These are phyloP conservation scores for Microcebus griseorufus DNA, from an alignment of 2,113 vertebrate species.

Conservation along the genomic window DNA sequence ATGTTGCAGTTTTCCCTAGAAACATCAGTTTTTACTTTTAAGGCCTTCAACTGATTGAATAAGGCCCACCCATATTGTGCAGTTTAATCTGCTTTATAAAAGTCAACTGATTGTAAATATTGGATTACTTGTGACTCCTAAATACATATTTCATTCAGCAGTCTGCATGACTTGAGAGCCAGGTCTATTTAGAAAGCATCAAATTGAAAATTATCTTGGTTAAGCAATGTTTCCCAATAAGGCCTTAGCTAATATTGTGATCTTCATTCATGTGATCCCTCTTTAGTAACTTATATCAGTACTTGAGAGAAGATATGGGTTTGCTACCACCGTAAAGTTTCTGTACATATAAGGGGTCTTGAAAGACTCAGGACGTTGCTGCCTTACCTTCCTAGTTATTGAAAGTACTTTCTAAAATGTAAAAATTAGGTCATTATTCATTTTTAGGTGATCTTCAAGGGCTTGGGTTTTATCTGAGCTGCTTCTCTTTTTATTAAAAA, in stretches of 20 bases:
- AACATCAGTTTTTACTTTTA: neutral
- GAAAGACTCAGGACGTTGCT: neutral
- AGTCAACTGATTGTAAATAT: neutral
- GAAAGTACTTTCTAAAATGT: neutral
- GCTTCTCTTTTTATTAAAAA: neutral
- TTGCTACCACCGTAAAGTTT: neutral
- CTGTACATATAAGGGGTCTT: neutral
- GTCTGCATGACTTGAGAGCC: neutral
- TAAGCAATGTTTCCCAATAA: neutral
- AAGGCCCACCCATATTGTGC: neutral
- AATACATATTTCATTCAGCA: neutral
- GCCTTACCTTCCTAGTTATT: neutral
- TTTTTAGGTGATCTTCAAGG: neutral
- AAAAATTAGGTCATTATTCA: neutral
- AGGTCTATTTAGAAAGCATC: neutral
- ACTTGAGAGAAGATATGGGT: neutral
- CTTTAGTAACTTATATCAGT: neutral
- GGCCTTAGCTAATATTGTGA: neutral
- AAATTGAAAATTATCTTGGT: neutral
- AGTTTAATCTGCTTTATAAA: neutral
- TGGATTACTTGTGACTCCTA: neutral
- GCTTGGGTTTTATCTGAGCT: neutral
- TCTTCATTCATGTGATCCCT: neutral
- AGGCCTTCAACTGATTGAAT: neutral
- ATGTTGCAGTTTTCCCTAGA: neutral